Evolutionary conservation across 2,888 invertebrate species (phyloP), one percentile per base, ranked within the genome.

Genomic region (Cephus rjabovi): DNA sequence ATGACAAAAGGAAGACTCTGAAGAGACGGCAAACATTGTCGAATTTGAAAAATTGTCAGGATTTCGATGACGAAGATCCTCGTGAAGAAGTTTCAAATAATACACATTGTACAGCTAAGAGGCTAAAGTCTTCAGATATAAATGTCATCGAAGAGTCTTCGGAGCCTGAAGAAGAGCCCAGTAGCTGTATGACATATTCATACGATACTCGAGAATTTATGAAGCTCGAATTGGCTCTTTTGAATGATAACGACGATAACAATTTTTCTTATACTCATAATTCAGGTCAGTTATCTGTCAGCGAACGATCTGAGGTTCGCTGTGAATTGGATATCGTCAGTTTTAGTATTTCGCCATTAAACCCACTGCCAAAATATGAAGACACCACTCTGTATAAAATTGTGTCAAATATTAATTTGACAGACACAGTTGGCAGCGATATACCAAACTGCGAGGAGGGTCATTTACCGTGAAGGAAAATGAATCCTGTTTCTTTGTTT

Each of bases 201-300:
- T 85, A 85, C 70, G 89, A 89, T 11, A 89, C 89, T 0, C 83
- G 73, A 23, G 90, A 90, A 77, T 89, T 89, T 77, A 79, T 88
- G 23, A 77, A 75, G 70, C 70, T 90, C 4, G 90, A 90, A 79
- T 75, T 79, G 56, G 76, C 68, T 12, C 76, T 79, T 1, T n/a
- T 11, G 4, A 34, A 35, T 74, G 40, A 73, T 30, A 70, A 34
- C 11, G 68, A 69, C 31, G 69, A 75, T n/a, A 79, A 80, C 69
- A 34, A 75, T 11, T 31, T 68, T 40, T 40, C 40, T 40, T 15
- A 6, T 15, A 15, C 0, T 15, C 15, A 2, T 40, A 15, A 40
- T 15, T 15, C 40, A 40, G 40, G 15, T 15, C 15, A 40, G 4
- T 40, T 40, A 2, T 15, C 40, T 15, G 6, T 15, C 15, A 6